Base-by-base conservation (phyloP, 1,140 invertebrate species). In the Pogonomyrmex barbatus region DNA sequence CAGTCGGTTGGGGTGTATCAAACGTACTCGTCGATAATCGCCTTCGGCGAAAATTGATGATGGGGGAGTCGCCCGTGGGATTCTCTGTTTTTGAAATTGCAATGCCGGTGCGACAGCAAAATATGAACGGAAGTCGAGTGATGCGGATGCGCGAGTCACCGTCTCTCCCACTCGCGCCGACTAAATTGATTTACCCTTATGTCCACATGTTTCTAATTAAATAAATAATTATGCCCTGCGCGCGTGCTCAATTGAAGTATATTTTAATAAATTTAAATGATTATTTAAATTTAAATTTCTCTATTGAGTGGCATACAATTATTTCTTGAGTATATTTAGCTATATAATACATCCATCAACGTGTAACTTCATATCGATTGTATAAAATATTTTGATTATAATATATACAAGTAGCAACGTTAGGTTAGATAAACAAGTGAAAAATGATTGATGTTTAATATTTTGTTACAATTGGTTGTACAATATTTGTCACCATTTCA, bases 11-110 rank as follows among this genome's bases (percentile, higher is more conserved):
- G 54, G 70, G n/a, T 60, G 68, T 82, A 60, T 85, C 70, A 47
- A 62, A 33, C 65, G 75, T 89, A 85, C 65, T 86, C 75, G 87
- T 88, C 81, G 84, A 88, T 62, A 83, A 83, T 83, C 79, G 68
- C 79, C 54, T 60, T 73, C 79, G 68, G 68, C 30, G 79, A 62
- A 73, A 83, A 73, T 83, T 83, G 79, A 83, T 71, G 67, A 54
- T 17, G 2, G 33, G 12, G n/a, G n/a, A 30, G 42, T 56, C 14
- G 78, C 54, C 14, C 39, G 79, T 47, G 24, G 54, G 39, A 75
- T 73, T 0, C 42, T 42, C 54, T 47, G 79, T 83, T 83, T 60
- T 58, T 54, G 68, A 75, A 83, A 83, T 83, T 63, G 79, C 54
- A 39, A 24, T 45, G 54, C 50, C 42, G 14, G 17, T 14, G 68